phyloP scores from a whole-genome alignment of 2,888 invertebrate genomes.

The Gnatocerus cornutus region DNA sequence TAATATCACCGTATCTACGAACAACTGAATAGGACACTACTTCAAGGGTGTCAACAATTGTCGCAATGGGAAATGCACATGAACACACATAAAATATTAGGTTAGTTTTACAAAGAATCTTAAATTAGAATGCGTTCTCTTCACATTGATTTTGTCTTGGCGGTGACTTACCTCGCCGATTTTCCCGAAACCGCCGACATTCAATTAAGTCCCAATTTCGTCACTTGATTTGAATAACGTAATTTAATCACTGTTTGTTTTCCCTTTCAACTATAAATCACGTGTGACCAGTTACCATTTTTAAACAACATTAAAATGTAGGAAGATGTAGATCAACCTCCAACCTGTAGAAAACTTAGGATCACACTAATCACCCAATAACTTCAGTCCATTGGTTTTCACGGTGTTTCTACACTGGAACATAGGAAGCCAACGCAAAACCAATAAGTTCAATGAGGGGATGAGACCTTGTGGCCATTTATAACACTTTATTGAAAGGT shows the following conservation, averaged over 20 bases:
- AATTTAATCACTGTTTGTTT: conserved; percentile 13
- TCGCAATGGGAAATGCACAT: too few species aligned
- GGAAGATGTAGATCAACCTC: conserved; percentile 8
- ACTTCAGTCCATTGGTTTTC: conserved; percentile 31
- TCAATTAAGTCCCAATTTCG: not conserved
- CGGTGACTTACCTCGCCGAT: not conserved
- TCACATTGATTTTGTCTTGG: not conserved
- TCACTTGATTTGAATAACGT: not conserved
- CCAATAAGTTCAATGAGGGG: conserved; percentile 36
- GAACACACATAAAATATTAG: too few species aligned
- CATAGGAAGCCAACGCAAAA: conserved; percentile 37
- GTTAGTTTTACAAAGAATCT: too few species aligned
- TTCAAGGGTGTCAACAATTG: too few species aligned
- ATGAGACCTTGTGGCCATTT: conserved; percentile 37
- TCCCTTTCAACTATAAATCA: conserved; percentile 2
- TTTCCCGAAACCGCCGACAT: conserved; percentile 2
- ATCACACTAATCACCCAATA: conserved; percentile 12
- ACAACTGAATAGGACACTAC: not conserved
- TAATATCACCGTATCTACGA: conserved; percentile 13
- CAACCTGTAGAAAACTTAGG: conserved; percentile 9
- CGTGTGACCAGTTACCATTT: conserved; percentile 5
- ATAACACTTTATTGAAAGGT: conserved; percentile 36
- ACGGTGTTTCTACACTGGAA: conserved; percentile 9
- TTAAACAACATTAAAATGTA: not conserved
- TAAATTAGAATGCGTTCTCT: too few species aligned